Base-by-base conservation (phyloP, 2,888 invertebrate species). In the Epistrophe grossulariae region DNA sequence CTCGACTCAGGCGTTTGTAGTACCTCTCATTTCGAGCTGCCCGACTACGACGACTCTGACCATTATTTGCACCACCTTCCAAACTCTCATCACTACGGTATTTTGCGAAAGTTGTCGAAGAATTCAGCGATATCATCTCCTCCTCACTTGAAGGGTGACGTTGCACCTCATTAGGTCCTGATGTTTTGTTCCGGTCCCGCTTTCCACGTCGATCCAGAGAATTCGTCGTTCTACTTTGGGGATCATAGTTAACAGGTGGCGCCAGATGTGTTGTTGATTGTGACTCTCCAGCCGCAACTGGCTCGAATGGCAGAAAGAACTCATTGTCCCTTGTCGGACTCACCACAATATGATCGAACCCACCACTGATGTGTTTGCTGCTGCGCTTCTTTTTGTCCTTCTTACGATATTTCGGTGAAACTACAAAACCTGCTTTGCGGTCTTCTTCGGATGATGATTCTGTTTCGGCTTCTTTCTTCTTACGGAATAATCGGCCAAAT, bases 1-100 rank as follows among this genome's bases (percentile, higher is more conserved):
- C 96, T 79, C 95, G 94, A 15, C 96, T 96, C 88, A 96, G 92
- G 74, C 97, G 94, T 90, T 96, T 96, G 77, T 96, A 95, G 90
- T 97, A 97, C 74, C 97, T 94, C 91, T 97, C 97, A 72, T 97
- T 97, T 89, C 97, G 94, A 0, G 97, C 97, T 31, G 95, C 94
- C 76, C 97, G 94, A 38, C 96, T 95, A 90, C 94, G 94, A 89
- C 95, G 95, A 90, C 94, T 96, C 52, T 94, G 92, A 0, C 95
- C 94, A 79, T 88, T 89, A 17, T 94, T 94, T 2, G 90, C 90
- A 50, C 94, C 91, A 78, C 94, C 94, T 90, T 94, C 94, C 76
- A 95, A 93, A 84, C 95, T 95, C 89, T 96, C 96, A 88, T 96
- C 96, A 91, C 95, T 96, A 90, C 95, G 94, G 90, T 95, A 95